A percentile compares a stretch with the other conserved stretches of the same genome.
phyloP scores from a whole-genome alignment of 1,140 invertebrate species.

The Drosophila melanogaster region Release_6_plus_ISO1_MT NC_004354.4:20590001-20590500 shows the following conservation, averaged over 20 bases:
- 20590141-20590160: neutral
- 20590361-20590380: slow-evolving; percentile 49
- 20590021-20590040: too few species aligned
- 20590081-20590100: too few species aligned
- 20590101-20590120: too few species aligned
- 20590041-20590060: too few species aligned
- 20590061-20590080: too few species aligned
- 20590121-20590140: neutral
- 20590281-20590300: slow-evolving; percentile 60
- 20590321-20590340: slow-evolving; percentile 22
- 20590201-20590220: slow-evolving; percentile 68
- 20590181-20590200: slow-evolving; percentile 79
- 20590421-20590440: slow-evolving; percentile 73
- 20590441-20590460: slow-evolving; percentile 43
- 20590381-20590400: slow-evolving; percentile 60
- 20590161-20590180: slow-evolving; percentile 43
- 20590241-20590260: slow-evolving; percentile 49
- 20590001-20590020: too few species aligned
- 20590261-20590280: slow-evolving; percentile 61
- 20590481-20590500: slow-evolving; percentile 12
- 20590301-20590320: slow-evolving; percentile 8
- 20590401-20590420: slow-evolving; percentile 14
- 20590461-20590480: slow-evolving; percentile 16
- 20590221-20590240: slow-evolving; percentile 41
- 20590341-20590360: slow-evolving; percentile 24